phyloP scores from a whole-genome alignment of 2,888 invertebrate species.

The Drosophila affinis region DNA sequence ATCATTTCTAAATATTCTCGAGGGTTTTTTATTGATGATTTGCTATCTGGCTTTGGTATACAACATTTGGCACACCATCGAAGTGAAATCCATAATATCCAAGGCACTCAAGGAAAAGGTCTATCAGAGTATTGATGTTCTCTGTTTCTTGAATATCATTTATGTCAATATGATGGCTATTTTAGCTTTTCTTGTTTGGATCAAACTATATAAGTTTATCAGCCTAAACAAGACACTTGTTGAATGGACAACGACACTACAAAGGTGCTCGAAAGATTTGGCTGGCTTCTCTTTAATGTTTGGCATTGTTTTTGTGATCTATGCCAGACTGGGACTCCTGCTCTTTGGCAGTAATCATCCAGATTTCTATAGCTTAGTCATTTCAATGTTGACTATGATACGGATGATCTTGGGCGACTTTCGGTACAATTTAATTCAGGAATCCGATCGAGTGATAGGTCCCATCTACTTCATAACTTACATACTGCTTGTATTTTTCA shows the following conservation, averaged over 20 bases:
- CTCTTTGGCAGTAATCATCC: conserved; percentile 89
- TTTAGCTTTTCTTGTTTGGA: conserved; percentile 88
- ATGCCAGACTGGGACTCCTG: conserved; percentile 89
- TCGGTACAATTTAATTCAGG: conserved; percentile 88
- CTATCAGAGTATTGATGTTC: conserved; percentile 86
- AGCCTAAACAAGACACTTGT: conserved; percentile 90
- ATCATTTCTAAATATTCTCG: conserved; percentile 87
- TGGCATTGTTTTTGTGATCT: conserved; percentile 90
- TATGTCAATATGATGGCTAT: conserved; percentile 87
- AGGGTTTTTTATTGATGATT: conserved; percentile 85
- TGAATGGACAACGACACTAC: conserved; percentile 89
- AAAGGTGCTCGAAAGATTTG: conserved; percentile 88
- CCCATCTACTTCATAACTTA: conserved; percentile 90
- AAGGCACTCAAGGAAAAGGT: conserved; percentile 81
- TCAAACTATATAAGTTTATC: conserved; percentile 91
- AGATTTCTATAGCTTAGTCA: conserved; percentile 86
- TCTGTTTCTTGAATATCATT: conserved; percentile 86
- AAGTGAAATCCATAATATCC: conserved; percentile 77
- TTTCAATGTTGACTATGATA: conserved; percentile 88
- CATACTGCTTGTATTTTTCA: conserved; percentile 91
- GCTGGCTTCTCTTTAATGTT: conserved; percentile 91
- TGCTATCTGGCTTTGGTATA: conserved; percentile 71
- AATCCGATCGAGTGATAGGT: conserved; percentile 88
- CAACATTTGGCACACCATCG: conserved; percentile 68
- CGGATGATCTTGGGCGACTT: conserved; percentile 91